Conservation (phyloP, 1,140 invertebrate genomes). For the Hermetia illucens region DNA sequence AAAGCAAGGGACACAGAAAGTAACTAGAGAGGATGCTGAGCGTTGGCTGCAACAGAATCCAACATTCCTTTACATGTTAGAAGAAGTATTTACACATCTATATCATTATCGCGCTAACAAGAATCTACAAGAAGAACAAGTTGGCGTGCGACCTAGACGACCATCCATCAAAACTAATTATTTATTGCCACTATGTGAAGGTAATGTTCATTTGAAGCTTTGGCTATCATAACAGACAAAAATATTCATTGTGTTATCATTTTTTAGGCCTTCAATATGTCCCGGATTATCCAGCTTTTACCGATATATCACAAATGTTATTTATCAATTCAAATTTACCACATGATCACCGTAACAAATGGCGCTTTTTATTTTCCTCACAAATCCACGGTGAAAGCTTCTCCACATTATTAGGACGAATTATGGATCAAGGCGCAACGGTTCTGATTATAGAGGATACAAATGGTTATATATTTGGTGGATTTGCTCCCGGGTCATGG, state of each 20-base stretch:
- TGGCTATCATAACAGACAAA: background rate
- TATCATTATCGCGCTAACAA: constrained; percentile 26
- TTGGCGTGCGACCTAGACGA: constrained; percentile 22
- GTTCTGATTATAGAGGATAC: constrained; percentile 64
- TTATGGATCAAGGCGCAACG: constrained; percentile 61
- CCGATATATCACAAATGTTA: constrained; percentile 59
- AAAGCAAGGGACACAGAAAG: constrained; percentile 18
- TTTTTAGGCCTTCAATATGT: constrained; percentile 47
- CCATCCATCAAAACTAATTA: constrained; percentile 20
- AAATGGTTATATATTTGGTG: constrained; percentile 75
- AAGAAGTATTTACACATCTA: constrained; percentile 36
- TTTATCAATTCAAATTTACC: constrained; percentile 65
- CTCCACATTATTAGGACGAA: constrained; percentile 60
- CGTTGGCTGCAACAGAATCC: constrained; percentile 25
- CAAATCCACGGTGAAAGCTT: constrained; percentile 72
- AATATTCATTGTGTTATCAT: constrained; percentile 8
- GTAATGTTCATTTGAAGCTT: background rate
- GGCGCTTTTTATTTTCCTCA: constrained; percentile 72
- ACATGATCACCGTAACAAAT: constrained; percentile 52
- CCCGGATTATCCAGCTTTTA: constrained; percentile 59
- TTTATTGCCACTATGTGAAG: constrained; percentile 11
- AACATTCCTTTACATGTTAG: constrained; percentile 31
- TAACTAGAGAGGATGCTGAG: constrained; percentile 19
- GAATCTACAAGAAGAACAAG: constrained; percentile 22
- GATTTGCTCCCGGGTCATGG: constrained; percentile 69